Percentiles rank a stretch among this genome's conserved stretches.
These are phyloP conservation scores for Antechinus stuartii DNA, from an alignment of 2,113 vertebrate genomes.

Conservation along the genomic window DNA sequence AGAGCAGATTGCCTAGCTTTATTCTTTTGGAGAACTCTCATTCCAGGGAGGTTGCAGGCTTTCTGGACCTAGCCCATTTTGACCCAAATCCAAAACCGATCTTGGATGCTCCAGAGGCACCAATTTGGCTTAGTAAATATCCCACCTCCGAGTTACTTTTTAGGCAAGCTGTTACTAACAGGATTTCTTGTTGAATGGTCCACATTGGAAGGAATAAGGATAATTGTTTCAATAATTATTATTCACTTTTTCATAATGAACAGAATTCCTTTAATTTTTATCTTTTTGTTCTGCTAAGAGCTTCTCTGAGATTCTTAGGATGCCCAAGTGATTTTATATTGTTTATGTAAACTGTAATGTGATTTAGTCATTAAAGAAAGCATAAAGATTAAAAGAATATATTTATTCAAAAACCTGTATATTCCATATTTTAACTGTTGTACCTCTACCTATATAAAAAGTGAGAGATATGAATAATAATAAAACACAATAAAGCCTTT, in stretches of 20 bases:
- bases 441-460: constrained; percentile 17
- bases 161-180: constrained; percentile 5
- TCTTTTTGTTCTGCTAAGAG: constrained; percentile 11
- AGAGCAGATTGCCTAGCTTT: not conserved
- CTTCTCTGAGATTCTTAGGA: constrained; percentile 21
- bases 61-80: constrained; percentile 1
- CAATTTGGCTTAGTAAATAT: not conserved
- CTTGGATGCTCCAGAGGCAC: not conserved
- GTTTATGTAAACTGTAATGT: not conserved
- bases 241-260: not conserved
- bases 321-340: constrained; percentile 17
- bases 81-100: not conserved
- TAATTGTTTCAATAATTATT: not conserved
- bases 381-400: not conserved
- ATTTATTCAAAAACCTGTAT: constrained; percentile 28
- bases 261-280: not conserved
- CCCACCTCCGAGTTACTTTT: not conserved
- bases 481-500: constrained; percentile 7
- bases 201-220: not conserved
- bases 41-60: not conserved
- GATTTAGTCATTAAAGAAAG: not conserved
- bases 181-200: constrained; percentile 28
- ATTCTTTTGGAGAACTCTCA: not conserved
- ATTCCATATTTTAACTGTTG: not conserved
- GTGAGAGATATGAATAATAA: not conserved